Conservation (phyloP, 1,140 invertebrate species). For the Mesaphorura yosii region DNA sequence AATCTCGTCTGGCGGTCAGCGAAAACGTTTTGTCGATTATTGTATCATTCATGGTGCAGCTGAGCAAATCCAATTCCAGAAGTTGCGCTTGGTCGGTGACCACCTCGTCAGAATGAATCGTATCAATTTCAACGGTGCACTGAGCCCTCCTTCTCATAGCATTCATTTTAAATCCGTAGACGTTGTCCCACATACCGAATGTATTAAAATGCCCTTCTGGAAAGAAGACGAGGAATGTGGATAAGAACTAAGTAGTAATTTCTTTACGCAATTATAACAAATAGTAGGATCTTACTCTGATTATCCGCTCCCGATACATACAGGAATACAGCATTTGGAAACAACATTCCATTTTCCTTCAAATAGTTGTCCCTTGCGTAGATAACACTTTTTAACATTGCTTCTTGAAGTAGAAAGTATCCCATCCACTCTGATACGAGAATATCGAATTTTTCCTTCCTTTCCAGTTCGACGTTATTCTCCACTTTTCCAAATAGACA, state of each 20-base stretch:
- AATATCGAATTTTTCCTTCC: conserved; percentile 75
- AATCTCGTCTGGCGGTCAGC: conserved; percentile 45
- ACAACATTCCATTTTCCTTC: conserved; percentile 60
- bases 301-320: conserved; percentile 81
- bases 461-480: conserved; percentile 78
- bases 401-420: conserved; percentile 95
- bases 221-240: conserved; percentile 36
- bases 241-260: too few relatives aligned
- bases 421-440: conserved; percentile 99
- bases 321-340: conserved; percentile 82
- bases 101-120: conserved; percentile 61
- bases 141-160: conserved; percentile 81
- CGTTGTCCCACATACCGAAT: conserved; percentile 84
- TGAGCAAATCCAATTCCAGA: conserved; percentile 65
- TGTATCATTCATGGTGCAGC: conserved; percentile 64
- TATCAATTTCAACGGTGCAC: conserved; percentile 76
- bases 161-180: conserved; percentile 95
- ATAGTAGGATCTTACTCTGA: conserved; percentile 47
- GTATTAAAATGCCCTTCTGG: conserved; percentile 55
- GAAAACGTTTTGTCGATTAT: conserved; percentile 68
- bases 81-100: conserved; percentile 58
- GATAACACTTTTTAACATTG: conserved; percentile 88
- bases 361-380: conserved; percentile 87
- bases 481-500: conserved; percentile 66
- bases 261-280: conserved; percentile 32